Base-by-base conservation (phyloP, 2,888 invertebrate species). In the Iphiclides podalirius region DNA sequence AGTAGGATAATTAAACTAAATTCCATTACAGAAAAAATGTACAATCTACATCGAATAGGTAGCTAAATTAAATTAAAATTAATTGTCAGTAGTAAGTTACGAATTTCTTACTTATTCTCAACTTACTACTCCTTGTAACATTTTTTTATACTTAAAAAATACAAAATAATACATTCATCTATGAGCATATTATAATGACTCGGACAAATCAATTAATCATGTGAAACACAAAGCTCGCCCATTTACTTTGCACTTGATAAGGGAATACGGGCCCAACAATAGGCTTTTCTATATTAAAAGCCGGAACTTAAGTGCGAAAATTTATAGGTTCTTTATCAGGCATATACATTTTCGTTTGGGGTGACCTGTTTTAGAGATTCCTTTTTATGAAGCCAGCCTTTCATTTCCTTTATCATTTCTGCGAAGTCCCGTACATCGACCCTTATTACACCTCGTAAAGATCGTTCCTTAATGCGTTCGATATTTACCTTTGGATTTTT, bases 221-320 rank as follows among this genome's bases (percentile, higher is more conserved):
- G 80, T 58, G 62, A 75, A 63, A 75, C 76, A 87, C 85, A 87
- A 87, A 77, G 86, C 80, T 77, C 63, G 77, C 79, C 85, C 86
- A 86, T 88, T 88, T 87, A 85, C 84, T 85, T 84, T 76, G 72
- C 76, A 80, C 78, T 85, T 84, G 85, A 86, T 86, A 84, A 85
- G 81, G 82, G 86, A 80, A 84, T 84, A 84, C 75, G 76, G 69
- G 70, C 72, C 69, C 77, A 74, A 86, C 84, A 86, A 86, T 79
- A 70, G 78, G 59, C 67, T 64, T 63, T 70, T 65, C 76, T 75
- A 74, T 80, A 79, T 75, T 68, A 81, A 79, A 69, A 77, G 73
- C 71, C 67, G 69, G 70, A 70, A 70, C 74, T 67, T 66, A 68
- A 58, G 26, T 26, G 33, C 9, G 49, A 44, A 44, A 50, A 50